Evolutionary conservation across 2,113 vertebrate genomes (phyloP).

Genomic region (Pterocles gutturalis): DNA sequence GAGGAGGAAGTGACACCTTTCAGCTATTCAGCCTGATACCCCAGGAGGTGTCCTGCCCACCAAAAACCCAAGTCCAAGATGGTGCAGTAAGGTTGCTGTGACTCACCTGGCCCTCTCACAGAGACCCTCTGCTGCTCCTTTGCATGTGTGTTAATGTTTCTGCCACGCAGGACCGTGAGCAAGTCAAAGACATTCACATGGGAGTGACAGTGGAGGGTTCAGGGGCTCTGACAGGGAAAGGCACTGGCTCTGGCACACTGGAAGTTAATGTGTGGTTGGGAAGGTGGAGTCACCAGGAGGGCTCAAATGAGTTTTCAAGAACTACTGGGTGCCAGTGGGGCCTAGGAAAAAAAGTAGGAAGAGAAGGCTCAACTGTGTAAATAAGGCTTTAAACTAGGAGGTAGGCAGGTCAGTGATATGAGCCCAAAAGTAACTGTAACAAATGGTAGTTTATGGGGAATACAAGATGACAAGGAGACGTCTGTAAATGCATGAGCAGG

Average conservation of each 20-base stretch:
- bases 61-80: background rate
- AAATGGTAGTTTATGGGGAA: background rate
- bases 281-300: background rate
- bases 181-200: rapidly evolving
- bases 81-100: background rate
- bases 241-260: background rate
- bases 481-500: background rate
- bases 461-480: background rate
- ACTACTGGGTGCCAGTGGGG: background rate
- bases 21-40: background rate
- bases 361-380: background rate
- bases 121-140: background rate
- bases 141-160: background rate
- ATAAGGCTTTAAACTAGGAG: background rate
- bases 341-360: background rate
- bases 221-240: background rate
- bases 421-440: background rate
- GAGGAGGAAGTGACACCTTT: background rate
- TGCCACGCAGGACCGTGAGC: background rate
- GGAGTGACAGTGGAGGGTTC: background rate
- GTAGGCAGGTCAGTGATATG: background rate
- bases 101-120: background rate
- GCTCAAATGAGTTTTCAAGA: background rate
- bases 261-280: background rate
- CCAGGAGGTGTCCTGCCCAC: background rate